Evolutionary conservation across 1,140 invertebrate species (phyloP), one percentile per base, ranked within the genome.

Genomic region (Hyphantria cunea): DNA sequence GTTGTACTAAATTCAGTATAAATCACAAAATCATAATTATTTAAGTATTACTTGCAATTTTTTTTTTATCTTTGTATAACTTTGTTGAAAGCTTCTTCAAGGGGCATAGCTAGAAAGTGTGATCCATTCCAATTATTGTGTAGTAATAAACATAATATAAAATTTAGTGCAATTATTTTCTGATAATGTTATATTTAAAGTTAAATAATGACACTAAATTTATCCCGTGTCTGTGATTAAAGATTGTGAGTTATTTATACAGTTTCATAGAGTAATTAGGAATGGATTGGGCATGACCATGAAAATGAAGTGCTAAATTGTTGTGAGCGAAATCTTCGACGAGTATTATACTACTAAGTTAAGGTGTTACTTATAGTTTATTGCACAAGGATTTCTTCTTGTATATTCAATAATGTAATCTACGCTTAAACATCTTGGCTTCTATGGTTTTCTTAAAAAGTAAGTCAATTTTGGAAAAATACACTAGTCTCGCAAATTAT

Each of bases 401-500:
- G 69, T 53, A 62, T 63, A 51, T 41, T 60, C 63, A 69, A 62
- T 58, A 32, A 56, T 47, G 69, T 71, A 49, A 70, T 42, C 48
- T 73, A 75, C 68, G 75, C 72, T 76, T 76, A 70, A 68, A 67
- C 1, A 72, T 61, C 69, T 65, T 70, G 53, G 53, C 53, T 56
- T 47, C 62, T 64, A 51, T 65, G 53, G 52, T 70, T 67, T 70
- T 54, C 44, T 72, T 67, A 68, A 62, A 53, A 53, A 47, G 5
- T 74, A 72, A 74, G 65, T 63, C 61, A 61, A 59, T 65, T 58
- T 62, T 72, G 52, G 5, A 64, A 76, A 68, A 81, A 78, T 81
- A 83, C 73, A 83, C 80, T 83, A 83, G 80, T 81, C 80, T 78
- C 34, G 59, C 34, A 31, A 56, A 56, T 47, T 47, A 45, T 33